phyloP scores from a whole-genome alignment of 2,113 vertebrate genomes.

The Rhineura floridana region DNA sequence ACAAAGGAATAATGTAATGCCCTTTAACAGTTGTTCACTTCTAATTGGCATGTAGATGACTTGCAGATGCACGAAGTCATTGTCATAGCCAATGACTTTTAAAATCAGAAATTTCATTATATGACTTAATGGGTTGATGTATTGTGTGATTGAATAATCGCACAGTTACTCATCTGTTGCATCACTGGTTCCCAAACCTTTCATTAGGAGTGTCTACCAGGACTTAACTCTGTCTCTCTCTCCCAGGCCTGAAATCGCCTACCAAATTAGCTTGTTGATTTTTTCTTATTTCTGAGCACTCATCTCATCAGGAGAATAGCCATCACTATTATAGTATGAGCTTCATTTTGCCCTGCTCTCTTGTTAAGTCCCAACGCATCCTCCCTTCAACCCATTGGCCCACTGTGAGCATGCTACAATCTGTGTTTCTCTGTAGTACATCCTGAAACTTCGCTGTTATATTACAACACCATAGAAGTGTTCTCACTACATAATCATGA shows the following conservation, averaged over 20 bases:
- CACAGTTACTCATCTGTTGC: not conserved
- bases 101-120: not conserved
- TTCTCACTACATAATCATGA: too few species aligned
- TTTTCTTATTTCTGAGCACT: not conserved
- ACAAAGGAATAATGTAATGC: not conserved
- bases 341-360: not conserved
- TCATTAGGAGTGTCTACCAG: not conserved
- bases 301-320: not conserved
- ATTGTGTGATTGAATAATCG: not conserved
- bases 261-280: not conserved
- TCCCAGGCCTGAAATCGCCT: not conserved
- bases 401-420: not conserved
- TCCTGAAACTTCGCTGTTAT: not conserved
- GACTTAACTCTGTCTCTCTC: too few species aligned
- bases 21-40: not conserved
- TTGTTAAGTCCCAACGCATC: not conserved
- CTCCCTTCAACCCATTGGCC: not conserved
- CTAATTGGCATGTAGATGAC: not conserved
- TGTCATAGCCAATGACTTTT: not conserved
- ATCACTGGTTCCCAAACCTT: not conserved
- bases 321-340: not conserved
- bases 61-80: not conserved
- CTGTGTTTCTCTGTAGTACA: not conserved
- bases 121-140: not conserved
- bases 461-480: not conserved